These are phyloP conservation scores for Ceratosolen solmsi DNA, from an alignment of 1,140 invertebrate genomes.

Conservation along the genomic window DNA sequence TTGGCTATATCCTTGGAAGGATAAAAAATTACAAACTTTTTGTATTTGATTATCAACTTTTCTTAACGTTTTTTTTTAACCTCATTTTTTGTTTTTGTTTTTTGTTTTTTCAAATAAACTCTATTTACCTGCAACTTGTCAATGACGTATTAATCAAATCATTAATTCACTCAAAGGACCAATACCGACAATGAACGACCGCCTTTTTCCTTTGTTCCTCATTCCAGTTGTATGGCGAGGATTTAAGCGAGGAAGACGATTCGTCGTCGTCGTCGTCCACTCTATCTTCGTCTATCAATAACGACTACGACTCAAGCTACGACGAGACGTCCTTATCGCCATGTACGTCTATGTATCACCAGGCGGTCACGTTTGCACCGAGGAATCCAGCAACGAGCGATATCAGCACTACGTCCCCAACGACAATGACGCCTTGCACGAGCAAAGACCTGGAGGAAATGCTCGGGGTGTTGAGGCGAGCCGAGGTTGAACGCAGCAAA, in stretches of 20 bases:
- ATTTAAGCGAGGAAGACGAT: constrained; percentile 57
- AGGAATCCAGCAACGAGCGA: constrained; percentile 44
- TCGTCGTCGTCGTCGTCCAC: constrained; percentile 34
- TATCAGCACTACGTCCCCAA: constrained; percentile 45
- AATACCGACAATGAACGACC: too few species aligned
- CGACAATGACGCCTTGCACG: constrained; percentile 3
- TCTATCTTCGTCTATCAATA: constrained; percentile 51
- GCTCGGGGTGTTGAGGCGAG: constrained; percentile 49
- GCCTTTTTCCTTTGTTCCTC: too few species aligned
- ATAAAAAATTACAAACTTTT: too few species aligned
- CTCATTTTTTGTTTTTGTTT: too few species aligned
- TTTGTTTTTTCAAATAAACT: too few species aligned
- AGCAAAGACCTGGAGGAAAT: constrained; percentile 56
- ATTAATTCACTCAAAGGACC: too few species aligned
- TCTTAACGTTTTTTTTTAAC: too few species aligned
- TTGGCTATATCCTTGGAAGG: too few species aligned
- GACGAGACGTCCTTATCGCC: constrained; percentile 48
- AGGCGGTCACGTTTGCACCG: background rate
- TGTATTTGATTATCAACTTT: too few species aligned
- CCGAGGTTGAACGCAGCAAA: constrained; percentile 51
- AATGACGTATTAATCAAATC: too few species aligned
- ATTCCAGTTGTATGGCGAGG: constrained; percentile 64
- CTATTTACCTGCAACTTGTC: too few species aligned
- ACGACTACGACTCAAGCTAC: constrained; percentile 64
- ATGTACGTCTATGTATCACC: background rate